Conservation (phyloP, 2,797 vertebrate genomes). For the Sorex maritimensis region DNA sequence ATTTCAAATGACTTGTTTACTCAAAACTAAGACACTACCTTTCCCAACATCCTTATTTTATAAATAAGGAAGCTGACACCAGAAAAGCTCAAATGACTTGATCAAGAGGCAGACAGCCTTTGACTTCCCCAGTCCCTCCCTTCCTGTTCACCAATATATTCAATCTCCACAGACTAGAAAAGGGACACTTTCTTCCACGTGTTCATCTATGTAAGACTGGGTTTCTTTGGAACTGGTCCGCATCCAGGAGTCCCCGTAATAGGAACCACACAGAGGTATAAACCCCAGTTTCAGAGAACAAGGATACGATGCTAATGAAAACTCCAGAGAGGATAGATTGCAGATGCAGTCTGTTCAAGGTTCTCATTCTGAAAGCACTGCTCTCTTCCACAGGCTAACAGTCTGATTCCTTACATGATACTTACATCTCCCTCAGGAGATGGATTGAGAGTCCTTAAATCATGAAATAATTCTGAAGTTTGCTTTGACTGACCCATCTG, state of each 20-base stretch:
- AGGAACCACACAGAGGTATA: not conserved
- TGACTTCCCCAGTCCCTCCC: conserved; percentile 32
- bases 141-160: not conserved
- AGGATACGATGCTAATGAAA: not conserved
- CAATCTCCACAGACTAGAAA: conserved; percentile 14
- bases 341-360: conserved; percentile 38
- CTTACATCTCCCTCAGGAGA: not conserved
- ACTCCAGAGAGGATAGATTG: not conserved
- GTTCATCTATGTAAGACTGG: not conserved
- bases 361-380: not conserved
- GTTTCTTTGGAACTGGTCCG: conserved; percentile 39
- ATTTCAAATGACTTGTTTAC: conserved; percentile 26
- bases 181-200: conserved; percentile 37
- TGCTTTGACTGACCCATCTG: not conserved
- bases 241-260: not conserved
- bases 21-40: conserved; percentile 25
- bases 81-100: conserved; percentile 54
- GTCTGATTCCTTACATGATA: not conserved
- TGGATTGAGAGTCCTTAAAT: not conserved
- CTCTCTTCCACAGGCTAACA: not conserved
- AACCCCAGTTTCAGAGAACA: not conserved
- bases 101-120: conserved; percentile 15
- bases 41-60: conserved; percentile 59
- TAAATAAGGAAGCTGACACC: conserved; percentile 66
- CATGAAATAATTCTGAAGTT: not conserved